These are phyloP conservation scores for Homarus gammarus DNA, from an alignment of 2,888 invertebrate genomes.

Conservation along the genomic window DNA sequence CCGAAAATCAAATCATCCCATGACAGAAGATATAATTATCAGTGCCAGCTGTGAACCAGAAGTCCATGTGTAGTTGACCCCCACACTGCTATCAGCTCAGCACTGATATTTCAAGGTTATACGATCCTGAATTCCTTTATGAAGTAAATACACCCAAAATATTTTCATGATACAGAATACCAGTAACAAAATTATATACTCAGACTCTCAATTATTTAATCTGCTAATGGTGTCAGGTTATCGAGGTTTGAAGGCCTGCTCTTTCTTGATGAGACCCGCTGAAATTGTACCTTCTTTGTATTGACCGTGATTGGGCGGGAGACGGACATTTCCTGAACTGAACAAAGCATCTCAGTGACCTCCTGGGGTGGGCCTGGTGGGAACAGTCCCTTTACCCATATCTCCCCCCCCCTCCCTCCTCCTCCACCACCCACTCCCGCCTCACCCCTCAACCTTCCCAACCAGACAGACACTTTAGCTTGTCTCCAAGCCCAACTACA, in stretches of 20 bases:
- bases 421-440: conserved; percentile 8
- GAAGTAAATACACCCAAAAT: no score
- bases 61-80: no score
- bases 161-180: no score
- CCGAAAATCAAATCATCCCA: no score
- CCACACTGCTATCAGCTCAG: no score
- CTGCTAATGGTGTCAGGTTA: background rate
- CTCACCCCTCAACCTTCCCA: background rate
- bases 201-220: no score
- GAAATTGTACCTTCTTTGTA: conserved; percentile 68
- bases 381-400: conserved; percentile 46
- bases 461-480: background rate
- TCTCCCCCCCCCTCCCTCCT: background rate
- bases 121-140: no score
- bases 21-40: no score
- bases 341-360: conserved; percentile 64
- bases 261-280: conserved; percentile 49
- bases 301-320: conserved; percentile 65
- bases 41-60: no score
- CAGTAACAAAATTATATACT: no score
- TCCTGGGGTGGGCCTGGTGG: conserved; percentile 65
- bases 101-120: no score
- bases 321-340: conserved; percentile 63
- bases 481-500: background rate
- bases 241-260: conserved; percentile 22